Percentiles rank a stretch among this genome's conserved stretches.
These are phyloP conservation scores for Marcusenius ussheri DNA, from an alignment of 2,113 vertebrate genomes.

Conservation along the genomic window DNA sequence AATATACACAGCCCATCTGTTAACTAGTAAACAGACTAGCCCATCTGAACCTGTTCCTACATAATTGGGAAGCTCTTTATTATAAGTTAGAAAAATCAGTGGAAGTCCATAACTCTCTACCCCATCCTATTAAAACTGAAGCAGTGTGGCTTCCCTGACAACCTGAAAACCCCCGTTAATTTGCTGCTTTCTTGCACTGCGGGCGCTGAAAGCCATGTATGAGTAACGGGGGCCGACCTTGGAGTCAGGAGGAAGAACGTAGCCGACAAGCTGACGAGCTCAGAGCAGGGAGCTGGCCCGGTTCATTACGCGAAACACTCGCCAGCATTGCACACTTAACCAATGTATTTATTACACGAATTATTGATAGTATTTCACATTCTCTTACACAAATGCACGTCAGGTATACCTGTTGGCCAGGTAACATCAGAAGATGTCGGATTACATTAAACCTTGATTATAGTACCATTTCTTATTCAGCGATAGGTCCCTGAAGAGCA, in stretches of 20 bases:
- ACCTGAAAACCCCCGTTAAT: neutral
- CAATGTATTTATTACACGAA: neutral
- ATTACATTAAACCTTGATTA: constrained; percentile 27
- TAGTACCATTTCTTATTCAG: constrained; percentile 18
- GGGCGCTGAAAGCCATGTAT: neutral
- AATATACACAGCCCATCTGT: constrained; percentile 67
- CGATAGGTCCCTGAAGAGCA: constrained; percentile 15
- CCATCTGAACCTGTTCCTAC: constrained; percentile 33
- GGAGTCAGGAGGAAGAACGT: neutral
- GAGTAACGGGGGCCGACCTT: neutral
- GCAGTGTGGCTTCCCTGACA: neutral
- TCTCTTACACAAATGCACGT: neutral
- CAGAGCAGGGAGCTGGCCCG: neutral
- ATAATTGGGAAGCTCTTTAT: constrained; percentile 1
- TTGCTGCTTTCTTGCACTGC: neutral
- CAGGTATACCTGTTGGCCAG: constrained; percentile 8
- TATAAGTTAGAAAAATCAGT: neutral
- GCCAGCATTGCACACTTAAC: neutral
- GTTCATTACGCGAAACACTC: neutral
- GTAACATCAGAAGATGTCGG: constrained; percentile 21
- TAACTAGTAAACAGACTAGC: constrained; percentile 65
- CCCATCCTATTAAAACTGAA: neutral
- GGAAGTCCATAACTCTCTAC: neutral
- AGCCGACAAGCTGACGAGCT: neutral
- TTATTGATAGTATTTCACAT: neutral